phyloP scores from a whole-genome alignment of 1,140 invertebrate species.

The Sinonovacula constricta region DNA sequence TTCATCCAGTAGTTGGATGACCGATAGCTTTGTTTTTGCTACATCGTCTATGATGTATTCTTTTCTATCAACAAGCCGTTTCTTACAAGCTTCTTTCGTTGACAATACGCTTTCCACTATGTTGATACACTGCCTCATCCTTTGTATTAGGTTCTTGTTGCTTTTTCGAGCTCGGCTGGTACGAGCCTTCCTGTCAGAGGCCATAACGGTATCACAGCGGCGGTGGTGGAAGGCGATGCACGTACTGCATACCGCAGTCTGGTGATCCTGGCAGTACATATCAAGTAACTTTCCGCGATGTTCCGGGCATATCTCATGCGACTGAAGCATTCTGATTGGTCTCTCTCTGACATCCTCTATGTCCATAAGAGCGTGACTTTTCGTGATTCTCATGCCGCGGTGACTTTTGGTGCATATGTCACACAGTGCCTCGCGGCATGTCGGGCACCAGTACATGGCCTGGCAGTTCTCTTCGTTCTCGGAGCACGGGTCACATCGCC shows the following conservation, averaged over 20 bases:
- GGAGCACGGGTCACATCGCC: conserved; percentile 25
- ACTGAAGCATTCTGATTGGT: conserved; percentile 21
- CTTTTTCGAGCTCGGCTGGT: conserved; percentile 16
- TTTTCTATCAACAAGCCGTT: conserved; percentile 25
- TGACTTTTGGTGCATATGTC: conserved; percentile 48
- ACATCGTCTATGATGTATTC: conserved; percentile 42
- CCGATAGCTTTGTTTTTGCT: conserved; percentile 32
- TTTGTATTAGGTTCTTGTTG: conserved; percentile 16
- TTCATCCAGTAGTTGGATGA: conserved; percentile 47
- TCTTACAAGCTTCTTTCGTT: conserved; percentile 16
- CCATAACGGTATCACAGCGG: conserved; percentile 34
- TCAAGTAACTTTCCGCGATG: conserved; percentile 40
- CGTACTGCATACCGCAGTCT: conserved; percentile 24
- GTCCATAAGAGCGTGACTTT: conserved; percentile 38
- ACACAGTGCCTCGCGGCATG: conserved; percentile 40
- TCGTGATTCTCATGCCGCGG: conserved; percentile 45
- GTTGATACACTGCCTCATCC: conserved; percentile 31
- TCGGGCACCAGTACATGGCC: conserved; percentile 47
- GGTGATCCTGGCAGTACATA: conserved; percentile 46
- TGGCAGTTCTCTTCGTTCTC: conserved; percentile 25
- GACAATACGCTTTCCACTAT: conserved; percentile 32
- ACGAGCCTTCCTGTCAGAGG: conserved; percentile 3
- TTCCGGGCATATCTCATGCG: conserved; percentile 38
- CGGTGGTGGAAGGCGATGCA: conserved; percentile 33
- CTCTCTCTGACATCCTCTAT: conserved; percentile 24